phyloP scores from a whole-genome alignment of 37 sponge, comb jelly and placozoan species.

The Dysidea cf. avara region DNA sequence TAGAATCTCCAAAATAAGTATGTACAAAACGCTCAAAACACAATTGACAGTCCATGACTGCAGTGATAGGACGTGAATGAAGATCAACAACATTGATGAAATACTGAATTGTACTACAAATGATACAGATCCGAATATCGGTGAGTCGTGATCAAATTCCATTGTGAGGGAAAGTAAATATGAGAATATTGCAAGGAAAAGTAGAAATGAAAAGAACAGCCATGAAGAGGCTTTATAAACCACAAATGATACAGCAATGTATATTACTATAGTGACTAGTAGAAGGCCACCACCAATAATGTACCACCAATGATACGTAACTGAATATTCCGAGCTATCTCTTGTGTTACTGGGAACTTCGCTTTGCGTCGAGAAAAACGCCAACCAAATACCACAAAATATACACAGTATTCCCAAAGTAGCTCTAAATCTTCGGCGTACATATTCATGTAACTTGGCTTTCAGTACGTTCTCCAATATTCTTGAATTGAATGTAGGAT shows the following conservation, averaged over 20 bases:
- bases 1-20: constrained; percentile 44
- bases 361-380: constrained; percentile 46
- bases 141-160: constrained; percentile 3
- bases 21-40: constrained; percentile 36
- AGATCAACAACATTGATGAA: constrained; percentile 53
- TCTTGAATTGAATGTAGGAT: constrained; percentile 54
- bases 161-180: constrained; percentile 39
- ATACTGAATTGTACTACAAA: constrained; percentile 73
- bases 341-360: not conserved
- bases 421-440: constrained; percentile 51
- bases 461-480: constrained; percentile 54
- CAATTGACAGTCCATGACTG: constrained; percentile 33
- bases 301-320: constrained; percentile 31
- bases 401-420: constrained; percentile 56
- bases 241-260: constrained; percentile 42
- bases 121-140: constrained; percentile 34
- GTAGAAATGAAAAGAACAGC: constrained; percentile 30
- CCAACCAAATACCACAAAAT: constrained; percentile 68
- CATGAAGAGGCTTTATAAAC: constrained; percentile 36
- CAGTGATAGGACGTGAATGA: constrained; percentile 69
- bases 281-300: constrained; percentile 45
- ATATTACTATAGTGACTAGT: constrained; percentile 11
- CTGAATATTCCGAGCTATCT: constrained; percentile 12
- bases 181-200: constrained; percentile 45
- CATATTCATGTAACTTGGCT: constrained; percentile 69